Evolutionary conservation across 2,888 invertebrate genomes (phyloP).

Genomic region (Crossocerus cetratus): DNA sequence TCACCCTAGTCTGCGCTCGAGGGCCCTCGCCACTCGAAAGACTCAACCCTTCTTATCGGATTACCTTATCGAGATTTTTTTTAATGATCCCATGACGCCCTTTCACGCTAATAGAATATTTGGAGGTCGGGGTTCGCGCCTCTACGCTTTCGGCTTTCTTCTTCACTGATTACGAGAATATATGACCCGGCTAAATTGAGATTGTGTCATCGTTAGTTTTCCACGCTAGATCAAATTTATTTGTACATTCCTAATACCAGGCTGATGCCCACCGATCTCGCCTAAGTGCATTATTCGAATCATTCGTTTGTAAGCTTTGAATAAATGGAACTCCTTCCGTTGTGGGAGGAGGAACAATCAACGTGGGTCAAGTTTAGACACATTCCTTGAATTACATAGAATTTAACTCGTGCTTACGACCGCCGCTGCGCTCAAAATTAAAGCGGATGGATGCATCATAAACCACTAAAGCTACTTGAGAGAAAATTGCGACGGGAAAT

Average conservation of each 20-base stretch:
- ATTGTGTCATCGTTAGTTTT: slow-evolving; percentile 20
- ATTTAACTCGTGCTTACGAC: no score
- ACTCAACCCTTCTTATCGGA: slow-evolving; percentile 53
- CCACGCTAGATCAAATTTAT: slow-evolving; percentile 10
- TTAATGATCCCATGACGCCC: slow-evolving; percentile 37
- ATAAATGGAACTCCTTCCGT: no score
- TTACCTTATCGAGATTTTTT: slow-evolving; percentile 57
- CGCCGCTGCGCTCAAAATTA: no score
- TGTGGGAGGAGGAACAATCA: no score
- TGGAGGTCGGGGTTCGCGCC: slow-evolving; percentile 5
- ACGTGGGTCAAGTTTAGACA: no score
- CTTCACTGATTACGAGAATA: slow-evolving; percentile 19
- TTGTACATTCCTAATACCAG: not conserved
- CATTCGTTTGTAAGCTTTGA: no score
- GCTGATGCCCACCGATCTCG: no score
- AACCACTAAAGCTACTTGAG: no score
- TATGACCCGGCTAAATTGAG: not conserved
- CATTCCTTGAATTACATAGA: no score
- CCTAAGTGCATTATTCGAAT: no score
- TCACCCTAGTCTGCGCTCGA: not conserved
- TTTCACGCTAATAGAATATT: slow-evolving; percentile 44
- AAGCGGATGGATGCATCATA: no score
- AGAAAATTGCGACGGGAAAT: no score
- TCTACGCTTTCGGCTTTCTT: slow-evolving; percentile 21
- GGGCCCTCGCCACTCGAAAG: slow-evolving; percentile 33